Evolutionary conservation across 1,140 invertebrate species (phyloP).

Genomic region (Acromyrmex echinatior): DNA sequence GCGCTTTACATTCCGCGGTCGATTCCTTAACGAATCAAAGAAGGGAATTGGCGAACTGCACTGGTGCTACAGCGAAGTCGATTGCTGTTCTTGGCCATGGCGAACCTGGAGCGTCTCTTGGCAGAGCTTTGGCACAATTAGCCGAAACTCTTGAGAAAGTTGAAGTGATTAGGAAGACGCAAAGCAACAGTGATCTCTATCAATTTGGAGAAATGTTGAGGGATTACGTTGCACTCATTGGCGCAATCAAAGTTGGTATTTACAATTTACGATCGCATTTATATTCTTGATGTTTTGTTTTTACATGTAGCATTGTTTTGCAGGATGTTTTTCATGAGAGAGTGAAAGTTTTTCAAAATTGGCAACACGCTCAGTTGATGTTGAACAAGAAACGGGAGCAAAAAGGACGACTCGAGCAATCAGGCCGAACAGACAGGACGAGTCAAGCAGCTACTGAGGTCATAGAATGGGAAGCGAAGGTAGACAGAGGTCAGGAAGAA

Average conservation of each 20-base stretch:
- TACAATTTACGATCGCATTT: slow-evolving; percentile 1
- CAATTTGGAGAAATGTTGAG: slow-evolving; percentile 97
- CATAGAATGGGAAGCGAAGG: slow-evolving; percentile 98
- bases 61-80: slow-evolving; percentile 94
- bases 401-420: slow-evolving; percentile 96
- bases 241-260: slow-evolving; percentile 93
- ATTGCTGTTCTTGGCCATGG: slow-evolving; percentile 97
- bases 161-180: slow-evolving; percentile 95
- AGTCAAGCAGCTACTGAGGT: slow-evolving; percentile 96
- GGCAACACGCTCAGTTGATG: slow-evolving; percentile 98
- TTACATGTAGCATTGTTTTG: slow-evolving; percentile 47
- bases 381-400: slow-evolving; percentile 97
- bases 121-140: slow-evolving; percentile 96
- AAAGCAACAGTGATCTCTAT: slow-evolving; percentile 98
- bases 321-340: slow-evolving; percentile 99
- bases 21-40: slow-evolving; percentile 95
- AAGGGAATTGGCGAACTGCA: slow-evolving; percentile 93
- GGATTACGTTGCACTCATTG: slow-evolving; percentile 97
- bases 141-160: slow-evolving; percentile 94
- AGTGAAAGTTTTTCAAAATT: slow-evolving; percentile 98
- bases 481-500: slow-evolving; percentile 98
- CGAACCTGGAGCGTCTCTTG: slow-evolving; percentile 97
- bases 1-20: slow-evolving; percentile 95
- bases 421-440: slow-evolving; percentile 95
- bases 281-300: neutral